Percentiles rank a stretch among this genome's conserved stretches.
These are phyloP conservation scores for Isichthys henryi DNA, from an alignment of 2,113 vertebrate species.

Conservation along the genomic window DNA sequence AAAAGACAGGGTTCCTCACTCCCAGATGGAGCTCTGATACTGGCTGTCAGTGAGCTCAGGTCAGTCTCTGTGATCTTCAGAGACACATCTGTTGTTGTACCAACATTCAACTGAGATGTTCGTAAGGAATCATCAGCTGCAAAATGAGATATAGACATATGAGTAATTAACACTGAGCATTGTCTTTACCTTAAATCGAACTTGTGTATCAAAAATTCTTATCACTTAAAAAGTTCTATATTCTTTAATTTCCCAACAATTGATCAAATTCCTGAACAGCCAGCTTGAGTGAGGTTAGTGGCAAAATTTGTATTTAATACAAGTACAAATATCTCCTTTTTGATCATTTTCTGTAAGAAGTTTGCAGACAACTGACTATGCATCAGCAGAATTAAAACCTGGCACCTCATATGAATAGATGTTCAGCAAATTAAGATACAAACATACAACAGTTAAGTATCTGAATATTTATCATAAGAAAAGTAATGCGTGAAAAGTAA, in stretches of 20 bases:
- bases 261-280: not conserved
- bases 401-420: not conserved
- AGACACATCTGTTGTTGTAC: constrained; percentile 85
- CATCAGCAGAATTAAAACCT: not conserved
- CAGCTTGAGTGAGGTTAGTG: not conserved
- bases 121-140: constrained; percentile 85
- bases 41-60: constrained; percentile 80
- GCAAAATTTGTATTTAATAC: not conserved
- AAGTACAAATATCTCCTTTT: not conserved
- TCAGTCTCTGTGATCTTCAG: constrained; percentile 93
- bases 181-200: not conserved
- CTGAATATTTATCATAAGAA: not conserved
- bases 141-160: constrained; percentile 6
- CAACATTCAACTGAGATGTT: constrained; percentile 88
- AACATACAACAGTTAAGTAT: not conserved
- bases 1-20: constrained; percentile 91
- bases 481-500: not conserved
- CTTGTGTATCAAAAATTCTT: not conserved
- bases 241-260: not conserved
- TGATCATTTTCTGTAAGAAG: not conserved
- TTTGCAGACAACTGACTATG: not conserved
- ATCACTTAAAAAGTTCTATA: not conserved
- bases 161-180: not conserved
- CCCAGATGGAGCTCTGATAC: constrained; percentile 87
- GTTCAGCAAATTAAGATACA: not conserved